Percentiles rank a stretch among this genome's conserved stretches.
Conservation (phyloP, 2,888 invertebrate species). For the Hetaerina titia region DNA sequence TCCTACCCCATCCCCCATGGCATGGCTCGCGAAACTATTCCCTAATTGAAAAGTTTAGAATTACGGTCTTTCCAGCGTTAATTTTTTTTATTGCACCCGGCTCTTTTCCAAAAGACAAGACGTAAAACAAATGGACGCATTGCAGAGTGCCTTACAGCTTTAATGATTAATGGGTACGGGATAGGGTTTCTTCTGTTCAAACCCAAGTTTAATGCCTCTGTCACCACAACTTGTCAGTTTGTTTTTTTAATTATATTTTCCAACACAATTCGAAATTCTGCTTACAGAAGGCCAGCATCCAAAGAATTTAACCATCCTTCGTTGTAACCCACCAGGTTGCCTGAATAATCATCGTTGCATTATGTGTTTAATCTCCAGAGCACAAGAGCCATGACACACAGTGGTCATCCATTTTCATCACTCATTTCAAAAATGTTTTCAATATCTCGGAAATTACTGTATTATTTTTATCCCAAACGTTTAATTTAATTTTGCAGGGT, state of each 20-base stretch:
- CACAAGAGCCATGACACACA: no score
- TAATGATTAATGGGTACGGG: neutral
- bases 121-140: constrained; percentile 7
- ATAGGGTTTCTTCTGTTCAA: neutral
- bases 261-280: neutral
- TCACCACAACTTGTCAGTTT: neutral
- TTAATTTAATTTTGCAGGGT: neutral
- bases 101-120: neutral
- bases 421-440: no score
- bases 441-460: no score
- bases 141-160: neutral
- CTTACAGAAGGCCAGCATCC: neutral
- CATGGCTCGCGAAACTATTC: constrained; percentile 8
- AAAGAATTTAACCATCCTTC: no score
- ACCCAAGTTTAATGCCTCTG: constrained; percentile 10
- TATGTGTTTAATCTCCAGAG: no score
- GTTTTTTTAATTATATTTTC: neutral
- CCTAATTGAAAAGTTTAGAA: constrained; percentile 48
- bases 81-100: neutral
- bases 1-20: neutral
- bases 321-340: no score
- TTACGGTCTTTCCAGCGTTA: neutral
- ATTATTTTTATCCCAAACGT: no score
- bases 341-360: no score
- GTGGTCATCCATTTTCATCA: no score